Base-by-base conservation (phyloP, 2,888 invertebrate genomes). In the Drosophila mulleri region DNA sequence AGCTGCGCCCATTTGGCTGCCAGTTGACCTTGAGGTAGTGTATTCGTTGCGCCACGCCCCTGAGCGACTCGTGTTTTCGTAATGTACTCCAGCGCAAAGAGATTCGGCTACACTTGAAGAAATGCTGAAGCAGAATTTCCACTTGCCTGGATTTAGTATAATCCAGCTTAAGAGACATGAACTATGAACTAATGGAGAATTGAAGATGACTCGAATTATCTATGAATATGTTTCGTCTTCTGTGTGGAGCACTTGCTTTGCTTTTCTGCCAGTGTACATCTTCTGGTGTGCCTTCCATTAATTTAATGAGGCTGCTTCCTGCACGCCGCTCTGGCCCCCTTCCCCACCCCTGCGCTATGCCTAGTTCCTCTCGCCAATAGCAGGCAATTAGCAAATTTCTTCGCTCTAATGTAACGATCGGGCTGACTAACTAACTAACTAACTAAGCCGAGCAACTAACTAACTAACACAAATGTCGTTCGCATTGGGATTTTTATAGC, bases 401-500 rank as follows among this genome's bases (percentile, higher is more conserved):
- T 45, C 20, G 56, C 52, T 39, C 52, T 63, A 61, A 75, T 59
- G 54, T 56, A 53, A 57, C 57, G 41, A 50, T 45, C 11, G 14
- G 57, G 37, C 26, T 35, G 47, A 48, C 57, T 47, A 58, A 48
- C 60, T 26, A 64, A 57, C 64, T 42, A 42, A 57, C 64, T 42
- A 42, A 39, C 35, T 20, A 14, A 42, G 32, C 44, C 44, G 12
- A 12, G 20, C 39, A 12, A 32, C 59, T 37, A 44, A 54, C 41
- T 42, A 57, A 62, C 65, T 62, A 66, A 72, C 79, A 67, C 73
- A 80, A 78, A 75, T 83, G 89, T 75, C 79, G 75, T 63, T 79
- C 63, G 50, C 67, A 65, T 76, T 64, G 59, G 65, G 67, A 52
- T 70, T 69, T 80, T 88, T 78, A 89, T 76, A 70, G 88, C 79